These are phyloP conservation scores for Drosophila kokeensis DNA, from an alignment of 2,888 invertebrate species.

Conservation along the genomic window DNA sequence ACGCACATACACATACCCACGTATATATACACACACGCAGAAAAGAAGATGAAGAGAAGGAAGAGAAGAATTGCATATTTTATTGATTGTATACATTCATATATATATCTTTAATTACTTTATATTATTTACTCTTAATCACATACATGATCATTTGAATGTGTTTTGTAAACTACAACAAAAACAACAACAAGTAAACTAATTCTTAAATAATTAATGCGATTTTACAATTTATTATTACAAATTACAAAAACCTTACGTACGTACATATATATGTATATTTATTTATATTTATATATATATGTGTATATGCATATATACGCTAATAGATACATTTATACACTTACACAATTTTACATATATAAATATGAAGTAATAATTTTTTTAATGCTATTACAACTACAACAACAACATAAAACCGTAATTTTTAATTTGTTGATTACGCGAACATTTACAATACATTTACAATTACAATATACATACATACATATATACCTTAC, in stretches of 20 bases:
- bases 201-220: constrained; percentile 67
- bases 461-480: constrained; percentile 52
- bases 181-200: constrained; percentile 59
- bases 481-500: constrained; percentile 64
- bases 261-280: constrained; percentile 28
- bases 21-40: constrained; percentile 27
- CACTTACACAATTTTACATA: constrained; percentile 36
- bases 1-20: constrained; percentile 17
- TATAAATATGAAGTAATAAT: constrained; percentile 51
- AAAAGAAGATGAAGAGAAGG: constrained; percentile 19
- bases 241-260: constrained; percentile 42
- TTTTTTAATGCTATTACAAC: constrained; percentile 51
- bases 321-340: constrained; percentile 66
- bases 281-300: constrained; percentile 42
- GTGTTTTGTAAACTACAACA: constrained; percentile 47
- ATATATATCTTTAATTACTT: constrained; percentile 58
- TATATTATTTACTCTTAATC: constrained; percentile 64
- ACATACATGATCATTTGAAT: constrained; percentile 52
- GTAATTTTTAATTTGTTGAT: constrained; percentile 77
- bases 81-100: constrained; percentile 58
- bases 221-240: constrained; percentile 76
- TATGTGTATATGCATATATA: constrained; percentile 57
- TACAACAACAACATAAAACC: constrained; percentile 52
- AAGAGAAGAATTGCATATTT: constrained; percentile 53
- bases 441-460: constrained; percentile 42